Conservation (phyloP, 2,888 invertebrate species). For the Plebejus anna region DNA sequence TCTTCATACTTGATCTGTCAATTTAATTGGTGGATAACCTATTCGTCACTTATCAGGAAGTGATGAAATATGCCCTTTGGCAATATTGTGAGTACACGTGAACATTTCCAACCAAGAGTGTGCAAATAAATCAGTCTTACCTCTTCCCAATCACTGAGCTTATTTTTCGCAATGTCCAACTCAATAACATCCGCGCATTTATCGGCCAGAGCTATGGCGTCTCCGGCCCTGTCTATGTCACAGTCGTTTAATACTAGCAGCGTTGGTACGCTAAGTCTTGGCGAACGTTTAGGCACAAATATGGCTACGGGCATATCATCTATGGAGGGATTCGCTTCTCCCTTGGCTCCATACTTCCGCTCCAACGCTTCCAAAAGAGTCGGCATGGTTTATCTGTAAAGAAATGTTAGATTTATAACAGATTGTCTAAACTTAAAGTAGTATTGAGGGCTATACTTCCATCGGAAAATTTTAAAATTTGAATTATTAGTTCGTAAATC, state of each 20-base stretch:
- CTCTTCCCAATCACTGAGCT: constrained; percentile 93
- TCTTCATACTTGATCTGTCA: too few relatives aligned
- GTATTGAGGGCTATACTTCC: neutral
- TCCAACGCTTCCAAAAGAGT: constrained; percentile 94
- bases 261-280: constrained; percentile 87
- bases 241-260: constrained; percentile 94
- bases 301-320: constrained; percentile 88
- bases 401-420: constrained; percentile 35
- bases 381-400: constrained; percentile 83
- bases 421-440: neutral
- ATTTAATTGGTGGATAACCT: too few relatives aligned
- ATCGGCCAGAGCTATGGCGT: constrained; percentile 87
- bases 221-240: constrained; percentile 94
- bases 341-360: constrained; percentile 88
- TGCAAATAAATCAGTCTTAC: constrained; percentile 61
- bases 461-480: neutral
- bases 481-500: neutral
- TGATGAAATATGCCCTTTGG: neutral
- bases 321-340: constrained; percentile 81
- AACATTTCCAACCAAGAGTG: neutral
- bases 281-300: constrained; percentile 91
- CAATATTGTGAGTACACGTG: neutral
- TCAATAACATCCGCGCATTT: constrained; percentile 95
- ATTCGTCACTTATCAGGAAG: too few relatives aligned
- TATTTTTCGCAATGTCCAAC: constrained; percentile 95